phyloP scores from a whole-genome alignment of 2,888 invertebrate species.

The Podabrus alpinus region DNA sequence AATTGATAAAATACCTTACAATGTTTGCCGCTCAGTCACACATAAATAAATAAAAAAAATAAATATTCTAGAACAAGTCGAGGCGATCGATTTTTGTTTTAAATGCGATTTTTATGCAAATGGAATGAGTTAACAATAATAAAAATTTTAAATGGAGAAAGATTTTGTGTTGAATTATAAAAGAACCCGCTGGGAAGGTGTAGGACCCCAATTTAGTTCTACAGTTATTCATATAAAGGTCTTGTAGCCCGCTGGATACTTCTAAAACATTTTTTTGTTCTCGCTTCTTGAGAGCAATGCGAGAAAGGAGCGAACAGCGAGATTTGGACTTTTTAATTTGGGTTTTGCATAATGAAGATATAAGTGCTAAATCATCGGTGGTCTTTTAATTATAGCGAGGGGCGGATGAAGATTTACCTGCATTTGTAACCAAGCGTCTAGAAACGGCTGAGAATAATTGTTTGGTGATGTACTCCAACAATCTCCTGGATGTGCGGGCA shows the following conservation, averaged over 20 bases:
- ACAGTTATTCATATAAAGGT: constrained; percentile 29
- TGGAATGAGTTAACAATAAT: background rate
- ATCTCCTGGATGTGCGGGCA: constrained; percentile 51
- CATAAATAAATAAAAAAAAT: constrained; percentile 24
- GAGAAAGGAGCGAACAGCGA: background rate
- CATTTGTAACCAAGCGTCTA: constrained; percentile 54
- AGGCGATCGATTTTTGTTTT: background rate
- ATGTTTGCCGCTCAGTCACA: background rate
- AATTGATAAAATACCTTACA: background rate
- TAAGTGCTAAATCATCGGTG: constrained; percentile 30
- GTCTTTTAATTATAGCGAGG: background rate
- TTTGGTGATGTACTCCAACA: constrained; percentile 56
- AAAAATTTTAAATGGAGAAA: background rate
- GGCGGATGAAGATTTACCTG: constrained; percentile 41
- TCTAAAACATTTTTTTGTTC: constrained; percentile 6
- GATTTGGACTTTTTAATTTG: constrained; percentile 33
- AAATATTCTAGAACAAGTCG: constrained; percentile 15
- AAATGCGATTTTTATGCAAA: constrained; percentile 2
- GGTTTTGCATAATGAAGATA: constrained; percentile 31
- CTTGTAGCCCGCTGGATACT: constrained; percentile 28
- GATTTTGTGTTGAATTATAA: constrained; percentile 20
- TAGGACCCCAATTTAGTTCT: constrained; percentile 26
- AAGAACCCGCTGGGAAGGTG: constrained; percentile 33
- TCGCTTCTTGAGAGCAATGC: background rate
- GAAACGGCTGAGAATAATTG: constrained; percentile 49